phyloP scores from a whole-genome alignment of 2,888 invertebrate genomes.

The Conus canariensis region DNA sequence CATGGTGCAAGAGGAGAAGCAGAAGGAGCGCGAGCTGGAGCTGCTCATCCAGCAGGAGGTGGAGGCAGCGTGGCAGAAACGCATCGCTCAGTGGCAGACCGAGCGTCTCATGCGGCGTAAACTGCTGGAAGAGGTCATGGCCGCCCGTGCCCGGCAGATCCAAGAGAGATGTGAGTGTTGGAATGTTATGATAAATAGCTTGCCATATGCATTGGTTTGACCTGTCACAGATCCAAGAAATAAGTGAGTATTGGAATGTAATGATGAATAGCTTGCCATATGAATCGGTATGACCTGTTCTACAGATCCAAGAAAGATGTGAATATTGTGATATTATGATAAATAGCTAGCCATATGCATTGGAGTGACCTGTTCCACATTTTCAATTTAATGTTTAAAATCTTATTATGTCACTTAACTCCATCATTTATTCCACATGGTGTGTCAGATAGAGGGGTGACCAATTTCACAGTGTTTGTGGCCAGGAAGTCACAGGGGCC shows the following conservation, averaged over 20 bases:
- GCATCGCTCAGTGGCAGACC: slow-evolving; percentile 73
- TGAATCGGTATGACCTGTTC: too few species aligned
- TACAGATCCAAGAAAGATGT: not conserved
- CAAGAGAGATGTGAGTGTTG: slow-evolving; percentile 73
- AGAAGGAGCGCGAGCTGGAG: slow-evolving; percentile 74
- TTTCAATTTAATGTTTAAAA: too few species aligned
- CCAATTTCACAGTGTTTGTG: not conserved
- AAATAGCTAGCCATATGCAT: too few species aligned
- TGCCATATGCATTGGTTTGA: slow-evolving; percentile 1
- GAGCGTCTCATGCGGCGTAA: slow-evolving; percentile 75
- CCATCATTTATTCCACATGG: not conserved
- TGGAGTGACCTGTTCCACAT: too few species aligned
- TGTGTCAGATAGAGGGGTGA: too few species aligned
- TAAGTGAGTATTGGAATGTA: too few species aligned
- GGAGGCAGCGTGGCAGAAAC: slow-evolving; percentile 78
- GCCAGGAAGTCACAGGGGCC: not conserved
- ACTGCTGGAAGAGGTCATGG: slow-evolving; percentile 74
- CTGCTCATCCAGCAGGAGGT: slow-evolving; percentile 73
- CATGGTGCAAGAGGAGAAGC: slow-evolving; percentile 72
- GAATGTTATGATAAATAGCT: not conserved
- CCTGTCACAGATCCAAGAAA: not conserved
- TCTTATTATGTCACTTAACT: too few species aligned
- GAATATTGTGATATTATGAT: not conserved
- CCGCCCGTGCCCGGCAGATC: slow-evolving; percentile 72
- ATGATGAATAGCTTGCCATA: too few species aligned